phyloP scores from a whole-genome alignment of 2,113 vertebrate species.

The Addax nasomaculatus region DNA sequence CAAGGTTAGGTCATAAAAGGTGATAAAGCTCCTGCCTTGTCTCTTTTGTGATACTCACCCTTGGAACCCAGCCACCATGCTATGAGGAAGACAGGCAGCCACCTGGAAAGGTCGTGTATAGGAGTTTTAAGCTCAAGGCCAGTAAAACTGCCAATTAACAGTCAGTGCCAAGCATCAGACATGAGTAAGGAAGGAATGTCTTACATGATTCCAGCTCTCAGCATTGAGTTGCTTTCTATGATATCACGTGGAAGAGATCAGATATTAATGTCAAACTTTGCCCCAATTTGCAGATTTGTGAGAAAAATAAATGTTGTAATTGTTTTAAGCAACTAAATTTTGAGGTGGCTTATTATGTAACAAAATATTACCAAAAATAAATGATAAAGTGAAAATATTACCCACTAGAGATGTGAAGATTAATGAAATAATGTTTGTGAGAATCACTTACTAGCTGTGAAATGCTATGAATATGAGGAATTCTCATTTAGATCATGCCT shows the following conservation, averaged over 20 bases:
- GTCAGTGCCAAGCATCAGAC: background rate
- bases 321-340: background rate
- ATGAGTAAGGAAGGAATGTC: background rate
- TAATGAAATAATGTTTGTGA: background rate
- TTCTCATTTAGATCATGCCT: background rate
- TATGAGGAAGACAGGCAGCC: background rate
- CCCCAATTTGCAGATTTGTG: background rate
- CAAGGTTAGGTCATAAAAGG: background rate
- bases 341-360: background rate
- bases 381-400: background rate
- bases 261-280: background rate
- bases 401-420: background rate
- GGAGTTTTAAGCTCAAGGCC: background rate
- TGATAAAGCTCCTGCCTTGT: background rate
- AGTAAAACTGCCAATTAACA: background rate
- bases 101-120: background rate
- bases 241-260: background rate
- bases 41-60: background rate
- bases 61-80: background rate
- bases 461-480: background rate
- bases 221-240: background rate
- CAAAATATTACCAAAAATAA: background rate
- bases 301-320: background rate
- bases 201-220: background rate
- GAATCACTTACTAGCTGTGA: background rate